Base-by-base conservation (phyloP, 2,113 vertebrate genomes). In the Oryzias melastigma region DNA sequence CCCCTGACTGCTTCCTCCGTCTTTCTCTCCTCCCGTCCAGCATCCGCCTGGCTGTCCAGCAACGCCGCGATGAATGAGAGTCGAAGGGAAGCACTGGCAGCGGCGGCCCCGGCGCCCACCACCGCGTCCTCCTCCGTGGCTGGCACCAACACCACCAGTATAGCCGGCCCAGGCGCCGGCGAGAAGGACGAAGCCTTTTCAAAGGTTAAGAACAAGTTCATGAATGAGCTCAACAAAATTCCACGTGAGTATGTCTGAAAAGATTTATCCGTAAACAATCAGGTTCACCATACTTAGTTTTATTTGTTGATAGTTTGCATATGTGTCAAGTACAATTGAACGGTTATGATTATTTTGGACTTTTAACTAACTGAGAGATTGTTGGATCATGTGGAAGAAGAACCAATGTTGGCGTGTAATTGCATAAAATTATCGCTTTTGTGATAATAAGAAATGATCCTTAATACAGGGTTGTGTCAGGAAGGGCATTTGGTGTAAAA, bases 211-310 rank as follows among this genome's bases (percentile, higher is more conserved):
- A 88, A 98, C 88, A 99, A 98, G 88, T 99, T 99, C 90, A 98
- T 99, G 97, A 99, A 98, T 40, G 94, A 98, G 81, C 90, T 99
- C 69, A 94, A 96, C 89, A 99, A 96, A 94, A 98, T 99, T 87
- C 97, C 95, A 88, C 0, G 97, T 99, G 81, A 98, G 97, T 97
- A 85, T 25, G 27, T 55, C 3, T 17, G 35, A 10, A 17, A 5
- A 40, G 45, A 57, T 65, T 49, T 22, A 24, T 15, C 29, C 10
- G 4, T 62, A 27, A 27, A 27, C 25, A 27, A 27, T 27, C 25
- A 25, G 25, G 25, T 25, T 25, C 25, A 27, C 25, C 25, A 1
- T 27, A 5, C 6, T 27, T 27, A 27, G 5, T 3, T 27, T 27
- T 1, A 27, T 22, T 22, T 22, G 22, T 22, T 22, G 22, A 27